phyloP scores from a whole-genome alignment of 2,888 invertebrate species.

The Catocala fraxini region DNA sequence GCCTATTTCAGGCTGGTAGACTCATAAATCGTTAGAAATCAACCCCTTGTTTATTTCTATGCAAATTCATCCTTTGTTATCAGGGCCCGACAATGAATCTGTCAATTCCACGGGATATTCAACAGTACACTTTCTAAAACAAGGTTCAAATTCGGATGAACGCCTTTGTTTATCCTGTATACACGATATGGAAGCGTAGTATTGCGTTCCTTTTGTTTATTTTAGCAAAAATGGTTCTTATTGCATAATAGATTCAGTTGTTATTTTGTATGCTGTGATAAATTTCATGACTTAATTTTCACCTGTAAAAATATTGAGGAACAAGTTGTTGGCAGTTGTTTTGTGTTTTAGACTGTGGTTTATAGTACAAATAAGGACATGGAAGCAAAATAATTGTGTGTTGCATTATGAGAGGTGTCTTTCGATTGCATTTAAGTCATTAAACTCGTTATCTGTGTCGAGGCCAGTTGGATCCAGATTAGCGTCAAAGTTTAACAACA shows the following conservation, averaged over 20 bases:
- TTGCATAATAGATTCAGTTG: slow-evolving; percentile 18
- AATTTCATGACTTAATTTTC: slow-evolving; percentile 36
- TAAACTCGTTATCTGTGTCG: not conserved
- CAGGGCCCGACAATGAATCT: slow-evolving; percentile 62
- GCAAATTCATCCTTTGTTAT: slow-evolving; percentile 78
- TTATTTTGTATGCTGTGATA: slow-evolving; percentile 31
- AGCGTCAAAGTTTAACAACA: too few relatives aligned
- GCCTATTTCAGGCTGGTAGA: slow-evolving; percentile 50
- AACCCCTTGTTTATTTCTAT: slow-evolving; percentile 79
- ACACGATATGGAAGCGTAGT: slow-evolving; percentile 31
- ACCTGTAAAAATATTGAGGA: slow-evolving; percentile 49
- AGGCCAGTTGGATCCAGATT: too few relatives aligned
- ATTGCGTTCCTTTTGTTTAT: slow-evolving; percentile 32
- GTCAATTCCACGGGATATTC: slow-evolving; percentile 12
- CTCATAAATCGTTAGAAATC: slow-evolving; percentile 74
- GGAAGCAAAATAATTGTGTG: slow-evolving; percentile 4
- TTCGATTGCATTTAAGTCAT: not conserved
- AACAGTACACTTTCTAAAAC: slow-evolving; percentile 10
- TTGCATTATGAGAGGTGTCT: slow-evolving; percentile 2
- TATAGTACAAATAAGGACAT: slow-evolving; percentile 3
- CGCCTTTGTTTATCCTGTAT: slow-evolving; percentile 23
- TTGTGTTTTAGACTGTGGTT: slow-evolving; percentile 9
- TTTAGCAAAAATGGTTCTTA: slow-evolving; percentile 44
- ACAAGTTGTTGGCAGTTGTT: slow-evolving; percentile 23
- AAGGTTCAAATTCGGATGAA: slow-evolving; percentile 20